Conservation (phyloP, 2,888 invertebrate genomes). For the Criorhina ranunculi region DNA sequence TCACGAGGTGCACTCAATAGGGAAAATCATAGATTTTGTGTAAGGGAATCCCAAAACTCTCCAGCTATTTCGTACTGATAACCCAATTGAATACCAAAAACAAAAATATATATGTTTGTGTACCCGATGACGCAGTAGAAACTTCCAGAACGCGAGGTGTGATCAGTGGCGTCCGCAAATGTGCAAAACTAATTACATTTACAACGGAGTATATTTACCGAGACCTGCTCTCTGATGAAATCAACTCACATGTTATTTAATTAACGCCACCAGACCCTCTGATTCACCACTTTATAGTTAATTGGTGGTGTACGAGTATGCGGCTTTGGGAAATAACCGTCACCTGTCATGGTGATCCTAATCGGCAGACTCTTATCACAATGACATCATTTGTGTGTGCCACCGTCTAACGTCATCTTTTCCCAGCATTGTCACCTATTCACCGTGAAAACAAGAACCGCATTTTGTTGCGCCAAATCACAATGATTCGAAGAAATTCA, state of each 20-base stretch:
- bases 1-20: background rate
- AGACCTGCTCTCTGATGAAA: slow-evolving; percentile 47
- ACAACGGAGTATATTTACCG: background rate
- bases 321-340: slow-evolving; percentile 20
- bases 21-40: background rate
- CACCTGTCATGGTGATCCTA: slow-evolving; percentile 27
- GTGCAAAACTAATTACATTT: background rate
- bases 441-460: slow-evolving; percentile 10
- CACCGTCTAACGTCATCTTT: slow-evolving; percentile 24
- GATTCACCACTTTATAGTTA: slow-evolving; percentile 26
- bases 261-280: slow-evolving; percentile 21
- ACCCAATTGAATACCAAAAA: background rate
- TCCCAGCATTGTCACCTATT: slow-evolving; percentile 33
- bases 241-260: slow-evolving; percentile 20
- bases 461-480: slow-evolving; percentile 39
- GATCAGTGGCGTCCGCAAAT: background rate
- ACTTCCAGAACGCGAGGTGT: slow-evolving; percentile 10
- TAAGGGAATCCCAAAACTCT: background rate
- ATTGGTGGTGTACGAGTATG: slow-evolving; percentile 14
- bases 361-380: slow-evolving; percentile 35
- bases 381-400: slow-evolving; percentile 40
- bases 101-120: too few relatives aligned
- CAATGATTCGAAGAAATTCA: slow-evolving; percentile 24
- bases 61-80: background rate
- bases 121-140: slow-evolving; percentile 9